A percentile compares a stretch with the other conserved stretches of the same genome.
phyloP scores from a whole-genome alignment of 1,140 invertebrate species.

The Lordiphosa mommai region DNA sequence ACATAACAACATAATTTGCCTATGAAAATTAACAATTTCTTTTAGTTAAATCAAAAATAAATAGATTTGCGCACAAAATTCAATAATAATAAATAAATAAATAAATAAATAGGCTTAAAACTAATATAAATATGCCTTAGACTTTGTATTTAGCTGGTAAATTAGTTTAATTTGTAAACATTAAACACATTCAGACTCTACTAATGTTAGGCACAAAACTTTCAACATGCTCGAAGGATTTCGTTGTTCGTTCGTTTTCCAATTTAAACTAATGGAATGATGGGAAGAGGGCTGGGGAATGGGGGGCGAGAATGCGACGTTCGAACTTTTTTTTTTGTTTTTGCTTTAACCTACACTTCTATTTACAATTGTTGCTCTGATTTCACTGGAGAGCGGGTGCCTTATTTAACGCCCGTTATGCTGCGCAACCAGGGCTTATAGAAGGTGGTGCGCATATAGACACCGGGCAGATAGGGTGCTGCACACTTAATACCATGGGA shows the following conservation, averaged over 20 bases:
- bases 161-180: conserved; percentile 18
- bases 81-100: conserved; percentile 35
- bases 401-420: conserved; percentile 87
- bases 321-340: conserved; percentile 18
- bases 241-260: conserved; percentile 29
- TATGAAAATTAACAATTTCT: conserved; percentile 73
- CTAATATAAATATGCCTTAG: conserved; percentile 66
- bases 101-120: conserved; percentile 63
- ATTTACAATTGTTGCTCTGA: conserved; percentile 58
- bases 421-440: conserved; percentile 94
- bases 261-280: conserved; percentile 56
- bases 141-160: conserved; percentile 32
- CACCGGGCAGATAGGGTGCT: conserved; percentile 92
- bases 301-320: conserved; percentile 28
- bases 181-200: conserved; percentile 54
- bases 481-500: conserved; percentile 98
- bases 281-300: neutral
- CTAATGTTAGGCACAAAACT: conserved; percentile 37
- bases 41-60: conserved; percentile 67
- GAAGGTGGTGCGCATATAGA: conserved; percentile 95
- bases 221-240: conserved; percentile 16
- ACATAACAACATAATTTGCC: conserved; percentile 68
- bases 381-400: neutral
- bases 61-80: conserved; percentile 4
- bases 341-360: conserved; percentile 58